Percentiles rank a stretch among this genome's conserved stretches.
Evolutionary conservation across 2,888 invertebrate species (phyloP).

Genomic region (Limnephilus marmoratus): DNA sequence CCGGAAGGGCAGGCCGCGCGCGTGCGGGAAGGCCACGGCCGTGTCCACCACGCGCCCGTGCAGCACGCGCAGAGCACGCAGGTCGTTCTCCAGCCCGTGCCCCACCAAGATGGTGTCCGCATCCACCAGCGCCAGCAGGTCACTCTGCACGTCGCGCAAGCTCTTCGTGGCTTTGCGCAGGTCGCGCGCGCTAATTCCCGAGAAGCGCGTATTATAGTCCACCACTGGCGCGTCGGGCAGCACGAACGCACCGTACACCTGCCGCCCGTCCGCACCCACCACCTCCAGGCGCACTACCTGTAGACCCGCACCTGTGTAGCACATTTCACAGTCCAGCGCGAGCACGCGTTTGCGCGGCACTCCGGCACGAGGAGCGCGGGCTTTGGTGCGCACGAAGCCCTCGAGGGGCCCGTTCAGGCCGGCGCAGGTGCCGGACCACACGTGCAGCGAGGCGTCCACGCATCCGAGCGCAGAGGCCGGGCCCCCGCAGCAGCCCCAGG

Average conservation of each 20-base stretch:
- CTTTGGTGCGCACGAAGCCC: slow-evolving; percentile 81
- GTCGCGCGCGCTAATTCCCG: slow-evolving; percentile 87
- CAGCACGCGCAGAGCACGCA: slow-evolving; percentile 89
- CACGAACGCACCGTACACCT: slow-evolving; percentile 91
- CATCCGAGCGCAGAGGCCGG: slow-evolving; percentile 80
- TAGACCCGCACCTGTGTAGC: slow-evolving; percentile 90
- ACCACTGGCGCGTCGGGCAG: slow-evolving; percentile 89
- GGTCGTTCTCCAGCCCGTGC: slow-evolving; percentile 96
- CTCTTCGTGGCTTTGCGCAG: slow-evolving; percentile 81
- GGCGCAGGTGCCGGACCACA: slow-evolving; percentile 84
- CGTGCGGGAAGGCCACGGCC: slow-evolving; percentile 91
- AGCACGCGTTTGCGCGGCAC: slow-evolving; percentile 77
- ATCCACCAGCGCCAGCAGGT: slow-evolving; percentile 87
- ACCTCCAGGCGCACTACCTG: slow-evolving; percentile 94
- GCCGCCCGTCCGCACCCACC: slow-evolving; percentile 83
- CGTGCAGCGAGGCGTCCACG: slow-evolving; percentile 81
- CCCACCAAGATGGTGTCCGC: slow-evolving; percentile 94
- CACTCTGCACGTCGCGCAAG: slow-evolving; percentile 89
- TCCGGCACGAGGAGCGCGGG: slow-evolving; percentile 74
- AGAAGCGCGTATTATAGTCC: slow-evolving; percentile 97
- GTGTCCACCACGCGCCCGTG: slow-evolving; percentile 94
- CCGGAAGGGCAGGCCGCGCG: slow-evolving; percentile 88
- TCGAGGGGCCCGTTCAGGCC: slow-evolving; percentile 86
- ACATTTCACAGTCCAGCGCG: slow-evolving; percentile 98
- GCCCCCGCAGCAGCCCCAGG: slow-evolving; percentile 82